Percentiles rank a stretch among this genome's conserved stretches.
Conservation (phyloP, 2,888 invertebrate genomes). For the Drosophila prolongata region DNA sequence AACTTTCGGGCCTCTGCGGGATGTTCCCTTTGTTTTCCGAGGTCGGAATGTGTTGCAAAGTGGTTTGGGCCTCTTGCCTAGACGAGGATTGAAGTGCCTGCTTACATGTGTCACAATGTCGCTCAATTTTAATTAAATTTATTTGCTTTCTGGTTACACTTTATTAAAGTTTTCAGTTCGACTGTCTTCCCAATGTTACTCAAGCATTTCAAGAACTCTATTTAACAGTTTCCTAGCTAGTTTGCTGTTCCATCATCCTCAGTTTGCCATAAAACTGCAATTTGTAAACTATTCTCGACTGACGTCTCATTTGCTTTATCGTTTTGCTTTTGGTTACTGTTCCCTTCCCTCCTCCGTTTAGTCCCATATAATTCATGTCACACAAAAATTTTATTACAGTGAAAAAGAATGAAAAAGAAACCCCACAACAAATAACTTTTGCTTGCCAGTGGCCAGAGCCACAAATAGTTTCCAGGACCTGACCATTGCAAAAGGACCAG, state of each 20-base stretch:
- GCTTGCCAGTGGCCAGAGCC: conserved; percentile 28
- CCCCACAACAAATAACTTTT: conserved; percentile 35
- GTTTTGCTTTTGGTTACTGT: conserved; percentile 5
- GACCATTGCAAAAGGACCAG: conserved; percentile 22
- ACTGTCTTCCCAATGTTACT: background rate
- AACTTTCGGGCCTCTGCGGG: conserved; percentile 44
- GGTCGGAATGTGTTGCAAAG: conserved; percentile 51
- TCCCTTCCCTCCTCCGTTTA: background rate
- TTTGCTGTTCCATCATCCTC: conserved; percentile 17
- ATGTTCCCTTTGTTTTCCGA: conserved; percentile 18
- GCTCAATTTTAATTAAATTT: conserved; percentile 43
- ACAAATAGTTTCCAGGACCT: conserved; percentile 35
- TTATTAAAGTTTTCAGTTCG: conserved; percentile 3
- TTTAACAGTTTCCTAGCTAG: conserved; percentile 8
- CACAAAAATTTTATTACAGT: conserved; percentile 33
- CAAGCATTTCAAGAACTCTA: background rate
- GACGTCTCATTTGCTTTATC: conserved; percentile 22
- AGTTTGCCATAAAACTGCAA: conserved; percentile 26
- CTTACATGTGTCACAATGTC: conserved; percentile 44
- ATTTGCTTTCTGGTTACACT: conserved; percentile 6
- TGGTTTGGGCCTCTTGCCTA: conserved; percentile 52
- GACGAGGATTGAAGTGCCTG: conserved; percentile 19
- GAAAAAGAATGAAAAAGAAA: conserved; percentile 21
- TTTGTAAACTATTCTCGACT: conserved; percentile 23
- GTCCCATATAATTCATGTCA: conserved; percentile 28